phyloP scores from a whole-genome alignment of 2,113 vertebrate genomes.

The Copsychus sechellarum region DNA sequence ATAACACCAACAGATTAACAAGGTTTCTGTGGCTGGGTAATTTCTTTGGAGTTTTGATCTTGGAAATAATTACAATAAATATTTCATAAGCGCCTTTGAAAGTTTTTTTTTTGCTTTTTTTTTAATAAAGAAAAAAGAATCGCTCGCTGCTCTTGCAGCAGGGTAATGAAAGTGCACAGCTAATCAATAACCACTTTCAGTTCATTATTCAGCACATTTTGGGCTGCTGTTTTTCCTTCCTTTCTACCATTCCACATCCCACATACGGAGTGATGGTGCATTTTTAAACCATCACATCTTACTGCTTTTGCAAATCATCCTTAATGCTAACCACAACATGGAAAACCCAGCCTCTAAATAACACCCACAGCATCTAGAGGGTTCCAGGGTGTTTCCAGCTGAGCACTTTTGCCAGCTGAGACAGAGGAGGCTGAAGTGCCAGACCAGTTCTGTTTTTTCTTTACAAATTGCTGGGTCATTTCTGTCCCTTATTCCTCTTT shows the following conservation, averaged over 20 bases:
- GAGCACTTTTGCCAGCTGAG: background rate
- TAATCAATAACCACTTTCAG: conserved; percentile 51
- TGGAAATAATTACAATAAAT: conserved; percentile 41
- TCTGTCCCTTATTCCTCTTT: background rate
- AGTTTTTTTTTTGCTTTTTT: background rate
- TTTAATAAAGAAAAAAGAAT: background rate
- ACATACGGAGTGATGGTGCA: background rate
- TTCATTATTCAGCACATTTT: conserved; percentile 30
- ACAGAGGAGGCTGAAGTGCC: background rate
- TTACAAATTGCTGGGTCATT: background rate
- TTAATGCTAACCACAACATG: background rate
- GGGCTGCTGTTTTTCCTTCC: background rate
- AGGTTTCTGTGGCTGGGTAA: background rate
- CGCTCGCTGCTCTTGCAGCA: background rate
- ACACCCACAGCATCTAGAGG: background rate
- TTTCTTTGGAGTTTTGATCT: conserved; percentile 37
- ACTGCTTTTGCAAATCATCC: background rate
- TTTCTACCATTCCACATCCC: background rate
- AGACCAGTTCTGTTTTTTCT: background rate
- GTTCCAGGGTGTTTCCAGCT: background rate
- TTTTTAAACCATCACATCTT: background rate
- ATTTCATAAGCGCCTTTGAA: conserved; percentile 30
- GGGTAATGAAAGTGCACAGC: conserved; percentile 14
- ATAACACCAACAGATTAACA: conserved; percentile 52
- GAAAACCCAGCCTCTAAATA: background rate